Base-by-base conservation (phyloP, 2,797 vertebrate genomes). In the Uromys caudimaculatus region DNA sequence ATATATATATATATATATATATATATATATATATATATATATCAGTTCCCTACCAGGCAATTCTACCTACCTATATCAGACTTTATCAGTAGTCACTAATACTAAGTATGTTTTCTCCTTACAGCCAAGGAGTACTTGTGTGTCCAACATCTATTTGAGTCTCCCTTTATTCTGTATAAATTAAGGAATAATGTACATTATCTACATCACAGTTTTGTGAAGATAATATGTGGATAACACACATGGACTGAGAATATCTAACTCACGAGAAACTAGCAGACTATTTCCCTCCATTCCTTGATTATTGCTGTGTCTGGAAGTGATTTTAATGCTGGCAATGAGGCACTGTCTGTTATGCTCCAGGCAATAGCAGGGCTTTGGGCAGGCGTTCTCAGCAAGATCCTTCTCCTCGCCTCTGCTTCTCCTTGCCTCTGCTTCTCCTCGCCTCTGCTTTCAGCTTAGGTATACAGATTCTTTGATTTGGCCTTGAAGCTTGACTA, bases 161-260 rank as follows among this genome's bases (percentile, higher is more conserved):
- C 3, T 89, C n/a, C 47, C 21, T 76, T 79, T 93, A 75, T 79
- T 95, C 27, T 88, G 50, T 6, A 62, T 87, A 77, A 76, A 24
- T 83, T 83, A 67, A 64, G 38, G 58, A 84, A 93, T 89, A 64
- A 94, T 88, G 93, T 27, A 96, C 93, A 91, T 67, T 90, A 96
- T 58, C 60, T 50, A 90, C 8, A 81, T 64, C 58, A 16, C 58
- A 91, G 47, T 90, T 90, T 78, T 56, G 6, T 83, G 64, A 89
- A 94, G 82, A 87, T 73, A 87, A 78, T 56, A 75, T 11, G 35
- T 44, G 6, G 3, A 23, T 77, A 96, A 91, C 73, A 77, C 73
- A 82, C 35, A 6, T 9, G 16, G 6, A 47, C 67, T 14, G 19
- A 93, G 17, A 71, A 64, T 73, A 89, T 8, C 13, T 56, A 91